Percentiles rank a stretch among this genome's conserved stretches.
These are phyloP conservation scores for Prenolepis imparis DNA, from an alignment of 2,888 invertebrate genomes.

Conservation along the genomic window DNA sequence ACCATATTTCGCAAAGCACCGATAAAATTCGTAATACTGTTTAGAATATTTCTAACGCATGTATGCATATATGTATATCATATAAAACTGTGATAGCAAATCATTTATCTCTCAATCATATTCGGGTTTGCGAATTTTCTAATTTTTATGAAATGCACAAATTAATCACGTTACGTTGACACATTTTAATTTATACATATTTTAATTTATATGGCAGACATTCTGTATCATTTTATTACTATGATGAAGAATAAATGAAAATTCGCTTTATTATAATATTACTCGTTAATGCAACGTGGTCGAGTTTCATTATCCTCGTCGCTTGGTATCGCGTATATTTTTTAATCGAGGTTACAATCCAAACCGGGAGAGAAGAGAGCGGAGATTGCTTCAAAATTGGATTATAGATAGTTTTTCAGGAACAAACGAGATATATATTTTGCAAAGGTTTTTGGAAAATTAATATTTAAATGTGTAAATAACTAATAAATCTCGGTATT, in stretches of 20 bases:
- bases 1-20: neutral
- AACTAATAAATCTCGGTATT: neutral
- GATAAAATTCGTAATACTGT: neutral
- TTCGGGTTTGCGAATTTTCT: conserved; percentile 31
- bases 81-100: neutral
- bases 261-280: conserved; percentile 39
- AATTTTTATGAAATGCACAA: conserved; percentile 42
- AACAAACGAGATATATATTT: neutral
- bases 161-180: conserved; percentile 29
- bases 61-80: neutral
- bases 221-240: conserved; percentile 27
- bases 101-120: conserved; percentile 21
- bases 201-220: neutral
- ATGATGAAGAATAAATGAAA: conserved; percentile 49
- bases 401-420: neutral
- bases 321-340: neutral
- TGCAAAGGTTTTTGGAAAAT: neutral
- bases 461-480: neutral
- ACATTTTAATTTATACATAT: conserved; percentile 42
- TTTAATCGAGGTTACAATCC: conserved; percentile 7
- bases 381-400: neutral
- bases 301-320: conserved; percentile 13
- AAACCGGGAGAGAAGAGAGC: neutral
- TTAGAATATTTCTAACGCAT: neutral
- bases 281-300: conserved; percentile 18